Evolutionary conservation across 2,797 vertebrate genomes (phyloP).

Genomic region (Micrastur ruficollis): DNA sequence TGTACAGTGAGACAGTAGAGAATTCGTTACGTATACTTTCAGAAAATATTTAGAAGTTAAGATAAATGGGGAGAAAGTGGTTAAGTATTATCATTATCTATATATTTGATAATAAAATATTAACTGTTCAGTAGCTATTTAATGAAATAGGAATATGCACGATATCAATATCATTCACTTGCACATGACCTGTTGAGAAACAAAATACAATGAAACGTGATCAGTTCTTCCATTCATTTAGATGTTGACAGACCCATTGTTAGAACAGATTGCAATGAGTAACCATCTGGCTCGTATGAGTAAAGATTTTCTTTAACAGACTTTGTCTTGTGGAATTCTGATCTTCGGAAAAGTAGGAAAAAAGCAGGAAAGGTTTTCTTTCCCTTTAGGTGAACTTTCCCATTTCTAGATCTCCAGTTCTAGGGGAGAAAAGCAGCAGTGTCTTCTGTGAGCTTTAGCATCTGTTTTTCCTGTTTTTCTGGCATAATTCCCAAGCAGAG

Average conservation of each 20-base stretch:
- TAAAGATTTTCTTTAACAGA: background rate
- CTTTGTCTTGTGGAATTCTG: background rate
- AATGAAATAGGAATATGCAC: background rate
- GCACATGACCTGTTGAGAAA: background rate
- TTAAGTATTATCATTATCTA: background rate
- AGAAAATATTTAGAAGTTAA: background rate
- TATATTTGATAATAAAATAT: background rate
- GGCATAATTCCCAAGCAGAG: background rate
- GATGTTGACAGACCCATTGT: background rate
- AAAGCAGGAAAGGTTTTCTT: background rate
- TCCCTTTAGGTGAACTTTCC: background rate
- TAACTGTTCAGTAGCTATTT: background rate
- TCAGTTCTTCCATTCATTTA: background rate
- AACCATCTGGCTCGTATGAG: background rate
- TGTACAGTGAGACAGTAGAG: background rate
- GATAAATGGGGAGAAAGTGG: background rate
- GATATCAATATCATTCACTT: background rate
- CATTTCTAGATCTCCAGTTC: background rate
- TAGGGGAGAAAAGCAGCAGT: background rate
- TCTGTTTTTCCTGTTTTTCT: background rate
- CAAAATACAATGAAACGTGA: background rate
- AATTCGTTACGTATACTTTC: background rate
- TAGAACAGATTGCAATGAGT: background rate
- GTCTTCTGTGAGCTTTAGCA: background rate
- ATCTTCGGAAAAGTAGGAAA: background rate